Conservation (phyloP, 1,140 invertebrate genomes). For the Bicyclus anynana region DNA sequence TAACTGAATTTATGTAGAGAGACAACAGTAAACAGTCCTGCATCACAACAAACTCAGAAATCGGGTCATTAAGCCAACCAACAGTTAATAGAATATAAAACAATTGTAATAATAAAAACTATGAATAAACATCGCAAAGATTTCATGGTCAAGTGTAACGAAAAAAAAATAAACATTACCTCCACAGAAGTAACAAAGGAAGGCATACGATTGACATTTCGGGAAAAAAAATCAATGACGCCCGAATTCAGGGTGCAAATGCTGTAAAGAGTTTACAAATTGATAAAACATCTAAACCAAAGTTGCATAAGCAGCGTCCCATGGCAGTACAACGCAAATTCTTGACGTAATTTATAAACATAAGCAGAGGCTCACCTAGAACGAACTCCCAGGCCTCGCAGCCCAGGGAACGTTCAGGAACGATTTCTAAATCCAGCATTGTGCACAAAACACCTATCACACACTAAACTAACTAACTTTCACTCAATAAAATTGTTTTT, state of each 20-base stretch:
- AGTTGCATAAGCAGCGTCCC: slow-evolving; percentile 67
- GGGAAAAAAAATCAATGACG: slow-evolving; percentile 64
- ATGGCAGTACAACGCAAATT: slow-evolving; percentile 74
- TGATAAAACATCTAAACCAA: slow-evolving; percentile 32
- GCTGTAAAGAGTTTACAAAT: slow-evolving; percentile 8
- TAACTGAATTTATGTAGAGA: too few relatives aligned
- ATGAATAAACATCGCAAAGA: slow-evolving; percentile 53
- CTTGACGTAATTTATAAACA: slow-evolving; percentile 72
- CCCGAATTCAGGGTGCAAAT: not conserved
- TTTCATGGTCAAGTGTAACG: slow-evolving; percentile 72
- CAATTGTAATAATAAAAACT: slow-evolving; percentile 32
- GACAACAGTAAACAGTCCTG: too few relatives aligned
- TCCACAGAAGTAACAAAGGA: slow-evolving; percentile 55
- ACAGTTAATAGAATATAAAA: slow-evolving; percentile 9
- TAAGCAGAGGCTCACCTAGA: slow-evolving; percentile 85
- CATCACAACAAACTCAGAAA: not conserved
- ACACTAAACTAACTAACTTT: slow-evolving; percentile 70
- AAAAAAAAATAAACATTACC: slow-evolving; percentile 68
- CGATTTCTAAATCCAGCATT: slow-evolving; percentile 97
- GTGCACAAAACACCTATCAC: slow-evolving; percentile 60
- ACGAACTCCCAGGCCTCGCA: slow-evolving; percentile 98
- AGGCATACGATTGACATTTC: slow-evolving; percentile 38
- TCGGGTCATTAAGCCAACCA: not conserved
- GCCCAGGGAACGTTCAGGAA: slow-evolving; percentile 95
- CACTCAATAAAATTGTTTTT: slow-evolving; percentile 65